A percentile compares a stretch with the other conserved stretches of the same genome.
Conservation (phyloP, 2,888 invertebrate species). For the Andrena minutula region DNA sequence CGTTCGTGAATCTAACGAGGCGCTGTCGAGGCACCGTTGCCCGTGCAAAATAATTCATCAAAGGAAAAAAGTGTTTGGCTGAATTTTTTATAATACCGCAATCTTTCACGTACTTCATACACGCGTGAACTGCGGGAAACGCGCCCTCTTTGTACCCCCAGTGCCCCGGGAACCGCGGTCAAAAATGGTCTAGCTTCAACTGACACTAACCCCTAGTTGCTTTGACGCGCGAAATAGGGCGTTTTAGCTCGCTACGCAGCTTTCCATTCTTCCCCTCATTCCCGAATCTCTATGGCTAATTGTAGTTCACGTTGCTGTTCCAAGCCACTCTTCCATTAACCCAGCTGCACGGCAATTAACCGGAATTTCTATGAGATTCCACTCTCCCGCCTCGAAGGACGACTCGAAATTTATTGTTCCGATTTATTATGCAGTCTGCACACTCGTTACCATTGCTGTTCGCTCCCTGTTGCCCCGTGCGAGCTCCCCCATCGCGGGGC, state of each 20-base stretch:
- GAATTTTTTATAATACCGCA: not conserved
- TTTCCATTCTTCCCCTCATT: constrained; percentile 48
- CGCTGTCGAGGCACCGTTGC: not conserved
- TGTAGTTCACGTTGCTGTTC: constrained; percentile 61
- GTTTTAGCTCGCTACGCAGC: constrained; percentile 43
- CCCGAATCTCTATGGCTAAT: constrained; percentile 64
- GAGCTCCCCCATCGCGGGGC: constrained; percentile 17
- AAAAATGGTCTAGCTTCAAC: constrained; percentile 26
- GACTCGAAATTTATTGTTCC: constrained; percentile 66
- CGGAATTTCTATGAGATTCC: constrained; percentile 64
- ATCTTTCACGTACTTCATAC: constrained; percentile 22
- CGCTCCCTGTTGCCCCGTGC: constrained; percentile 4
- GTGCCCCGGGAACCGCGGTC: not conserved
- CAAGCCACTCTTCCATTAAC: constrained; percentile 65
- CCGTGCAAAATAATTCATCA: not conserved
- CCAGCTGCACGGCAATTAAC: constrained; percentile 62
- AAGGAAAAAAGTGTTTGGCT: not conserved
- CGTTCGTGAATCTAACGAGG: not conserved
- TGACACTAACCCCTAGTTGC: constrained; percentile 41
- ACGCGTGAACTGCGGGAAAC: constrained; percentile 5
- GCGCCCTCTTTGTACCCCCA: not conserved
- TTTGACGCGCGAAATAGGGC: constrained; percentile 58
- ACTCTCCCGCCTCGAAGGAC: constrained; percentile 57
- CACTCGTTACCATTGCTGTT: constrained; percentile 48
- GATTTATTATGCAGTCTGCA: constrained; percentile 68